phyloP scores from a whole-genome alignment of 2,888 invertebrate species.

The Chirona hameri region DNA sequence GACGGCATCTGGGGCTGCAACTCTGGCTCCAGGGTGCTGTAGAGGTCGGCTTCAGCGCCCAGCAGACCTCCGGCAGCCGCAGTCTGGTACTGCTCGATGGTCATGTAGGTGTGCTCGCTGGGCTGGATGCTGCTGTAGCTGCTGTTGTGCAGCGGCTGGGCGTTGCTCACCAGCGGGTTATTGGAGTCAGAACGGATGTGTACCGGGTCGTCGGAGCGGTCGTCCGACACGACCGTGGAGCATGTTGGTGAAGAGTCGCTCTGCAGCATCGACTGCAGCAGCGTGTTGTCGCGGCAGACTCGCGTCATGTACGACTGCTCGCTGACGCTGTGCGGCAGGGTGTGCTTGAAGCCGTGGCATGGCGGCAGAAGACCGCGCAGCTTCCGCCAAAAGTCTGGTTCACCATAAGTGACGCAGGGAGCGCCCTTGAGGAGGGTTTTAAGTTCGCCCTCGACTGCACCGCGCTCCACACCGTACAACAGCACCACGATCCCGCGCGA shows the following conservation, averaged over 20 bases:
- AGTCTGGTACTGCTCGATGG: slow-evolving; percentile 35
- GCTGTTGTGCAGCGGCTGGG: slow-evolving; percentile 26
- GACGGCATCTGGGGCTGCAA: slow-evolving; percentile 13
- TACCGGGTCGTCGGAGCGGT: slow-evolving; percentile 27
- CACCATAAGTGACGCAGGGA: slow-evolving; percentile 78
- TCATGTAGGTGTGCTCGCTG: slow-evolving; percentile 40
- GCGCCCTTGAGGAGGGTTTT: slow-evolving; percentile 80
- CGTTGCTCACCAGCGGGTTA: slow-evolving; percentile 6
- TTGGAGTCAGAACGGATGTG: slow-evolving; percentile 12
- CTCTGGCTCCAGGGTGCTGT: slow-evolving; percentile 23
- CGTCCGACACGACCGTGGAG: slow-evolving; percentile 24
- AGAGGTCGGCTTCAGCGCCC: not conserved
- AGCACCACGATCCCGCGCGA: slow-evolving; percentile 66
- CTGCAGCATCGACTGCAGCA: slow-evolving; percentile 27
- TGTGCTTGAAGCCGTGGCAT: slow-evolving; percentile 31
- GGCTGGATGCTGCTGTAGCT: slow-evolving; percentile 37
- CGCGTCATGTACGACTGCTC: slow-evolving; percentile 22
- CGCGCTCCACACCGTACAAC: slow-evolving; percentile 71
- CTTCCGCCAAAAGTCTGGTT: slow-evolving; percentile 91
- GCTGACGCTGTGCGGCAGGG: slow-evolving; percentile 23
- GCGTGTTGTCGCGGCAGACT: not conserved
- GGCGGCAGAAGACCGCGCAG: slow-evolving; percentile 79
- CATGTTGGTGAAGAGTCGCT: slow-evolving; percentile 7
- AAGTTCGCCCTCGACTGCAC: slow-evolving; percentile 71
- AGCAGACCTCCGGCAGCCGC: not conserved